Evolutionary conservation across 35 echinoderm and acorn worm species (phyloP), one percentile per base, ranked within the genome.

Genomic region (Amphiura filiformis): DNA sequence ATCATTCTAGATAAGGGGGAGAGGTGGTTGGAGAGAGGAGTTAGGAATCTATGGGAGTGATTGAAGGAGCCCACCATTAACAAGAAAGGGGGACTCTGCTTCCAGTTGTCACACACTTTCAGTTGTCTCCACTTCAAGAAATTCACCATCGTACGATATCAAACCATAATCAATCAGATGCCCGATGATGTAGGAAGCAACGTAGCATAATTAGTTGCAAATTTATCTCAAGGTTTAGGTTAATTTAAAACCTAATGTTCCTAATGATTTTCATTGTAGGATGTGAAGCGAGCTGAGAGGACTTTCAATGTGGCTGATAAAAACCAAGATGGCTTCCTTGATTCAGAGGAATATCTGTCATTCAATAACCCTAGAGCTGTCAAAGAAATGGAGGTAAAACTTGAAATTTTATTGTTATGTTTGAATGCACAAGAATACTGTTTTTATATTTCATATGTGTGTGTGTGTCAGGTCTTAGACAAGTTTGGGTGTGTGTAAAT

Each of bases 381-480:
- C 39, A 84, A 65, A 78, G 41, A 84, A 78, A 91, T 91, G 89
- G 61, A 91, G 89, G 89, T 91, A 84, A n/a, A n/a, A n/a, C n/a
- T n/a, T n/a, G n/a, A n/a, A n/a, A n/a, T n/a, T 33, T 40, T 23
- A 0, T 36, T 36, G 32, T 38, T 12, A n/a, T 64, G 56, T 14
- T 15, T 64, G 56, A 64, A 14, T 14, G n/a, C n/a, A 64, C 14
- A 64, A n/a, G 14, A 64, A n/a, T 64, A 15, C 56, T 61, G 13
- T n/a, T 15, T 13, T 15, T 61, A 15, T 61, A n/a, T 13, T 15
- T n/a, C 56, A 61, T 61, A n/a, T 61, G 56, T 61, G 56, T 15
- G n/a, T n/a, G n/a, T 61, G 13, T 61, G 56, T 15, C 56, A 15
- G 13, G n/a, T 13, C n/a, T 61, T 61, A 13, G 56, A 15, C 13